Conservation (phyloP, 2,888 invertebrate genomes). For the Mylabris sibirica region DNA sequence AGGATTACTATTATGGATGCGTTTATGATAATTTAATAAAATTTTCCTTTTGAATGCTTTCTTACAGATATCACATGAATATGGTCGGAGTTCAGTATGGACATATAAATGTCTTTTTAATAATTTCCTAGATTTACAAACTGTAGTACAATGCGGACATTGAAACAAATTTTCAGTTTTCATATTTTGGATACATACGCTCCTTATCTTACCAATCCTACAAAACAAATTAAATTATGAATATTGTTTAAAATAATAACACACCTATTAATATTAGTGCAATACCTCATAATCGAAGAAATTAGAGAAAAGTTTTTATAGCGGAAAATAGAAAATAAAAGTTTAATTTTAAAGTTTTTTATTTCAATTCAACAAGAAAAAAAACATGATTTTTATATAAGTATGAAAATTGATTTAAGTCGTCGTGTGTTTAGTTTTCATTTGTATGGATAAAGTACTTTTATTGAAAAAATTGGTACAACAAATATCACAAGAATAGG, state of each 20-base stretch:
- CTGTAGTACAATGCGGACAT: not conserved
- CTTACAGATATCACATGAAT: not conserved
- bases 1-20: not conserved
- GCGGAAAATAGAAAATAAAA: too few relatives aligned
- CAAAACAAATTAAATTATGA: too few relatives aligned
- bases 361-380: too few relatives aligned
- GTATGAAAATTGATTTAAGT: not conserved
- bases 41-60: not conserved
- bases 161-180: not conserved
- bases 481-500: constrained; percentile 29
- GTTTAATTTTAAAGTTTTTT: too few relatives aligned
- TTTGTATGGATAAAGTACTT: not conserved
- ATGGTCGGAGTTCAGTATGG: not conserved
- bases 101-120: not conserved
- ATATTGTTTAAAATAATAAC: too few relatives aligned
- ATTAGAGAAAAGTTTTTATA: too few relatives aligned
- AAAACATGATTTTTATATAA: too few relatives aligned
- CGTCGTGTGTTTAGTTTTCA: not conserved
- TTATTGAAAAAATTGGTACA: not conserved
- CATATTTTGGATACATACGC: too few relatives aligned
- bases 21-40: not conserved
- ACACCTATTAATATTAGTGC: too few relatives aligned
- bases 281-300: too few relatives aligned
- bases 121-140: not conserved
- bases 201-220: too few relatives aligned